Conservation (phyloP, 2,888 invertebrate species). For the Tholera decimalis region DNA sequence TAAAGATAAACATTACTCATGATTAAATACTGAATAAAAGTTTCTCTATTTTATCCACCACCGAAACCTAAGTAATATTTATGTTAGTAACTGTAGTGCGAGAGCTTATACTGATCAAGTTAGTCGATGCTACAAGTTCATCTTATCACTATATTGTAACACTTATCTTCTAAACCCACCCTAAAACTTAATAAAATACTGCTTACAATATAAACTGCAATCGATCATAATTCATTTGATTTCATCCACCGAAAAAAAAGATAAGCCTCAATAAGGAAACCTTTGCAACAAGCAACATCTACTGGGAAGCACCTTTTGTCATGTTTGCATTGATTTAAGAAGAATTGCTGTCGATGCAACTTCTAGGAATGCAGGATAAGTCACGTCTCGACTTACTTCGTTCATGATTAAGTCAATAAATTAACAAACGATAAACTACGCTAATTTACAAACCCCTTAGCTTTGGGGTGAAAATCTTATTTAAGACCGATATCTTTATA, state of each 20-base stretch:
- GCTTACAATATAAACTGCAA: constrained; percentile 67
- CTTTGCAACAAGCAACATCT: constrained; percentile 71
- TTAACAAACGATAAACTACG: constrained; percentile 8
- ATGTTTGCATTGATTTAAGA: constrained; percentile 46
- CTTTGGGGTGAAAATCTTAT: not conserved
- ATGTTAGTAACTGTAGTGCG: constrained; percentile 78
- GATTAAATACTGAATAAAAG: constrained; percentile 85
- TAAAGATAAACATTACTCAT: constrained; percentile 82
- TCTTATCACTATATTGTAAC: constrained; percentile 78
- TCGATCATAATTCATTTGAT: constrained; percentile 55
- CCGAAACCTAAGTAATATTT: constrained; percentile 84
- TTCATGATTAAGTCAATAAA: constrained; percentile 20
- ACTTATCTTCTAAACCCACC: constrained; percentile 79
- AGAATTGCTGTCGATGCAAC: constrained; percentile 26
- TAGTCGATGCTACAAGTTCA: constrained; percentile 64
- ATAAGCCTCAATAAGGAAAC: constrained; percentile 75
- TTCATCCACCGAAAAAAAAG: constrained; percentile 57
- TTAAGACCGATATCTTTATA: constrained; percentile 10
- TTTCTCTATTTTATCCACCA: constrained; percentile 84
- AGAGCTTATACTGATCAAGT: constrained; percentile 66
- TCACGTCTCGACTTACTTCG: constrained; percentile 38
- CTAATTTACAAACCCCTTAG: constrained; percentile 3
- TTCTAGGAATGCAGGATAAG: constrained; percentile 32
- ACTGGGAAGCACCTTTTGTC: constrained; percentile 66
- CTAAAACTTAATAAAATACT: constrained; percentile 72